phyloP scores from a whole-genome alignment of 1,140 invertebrate species.

The Ectropis grisescens region DNA sequence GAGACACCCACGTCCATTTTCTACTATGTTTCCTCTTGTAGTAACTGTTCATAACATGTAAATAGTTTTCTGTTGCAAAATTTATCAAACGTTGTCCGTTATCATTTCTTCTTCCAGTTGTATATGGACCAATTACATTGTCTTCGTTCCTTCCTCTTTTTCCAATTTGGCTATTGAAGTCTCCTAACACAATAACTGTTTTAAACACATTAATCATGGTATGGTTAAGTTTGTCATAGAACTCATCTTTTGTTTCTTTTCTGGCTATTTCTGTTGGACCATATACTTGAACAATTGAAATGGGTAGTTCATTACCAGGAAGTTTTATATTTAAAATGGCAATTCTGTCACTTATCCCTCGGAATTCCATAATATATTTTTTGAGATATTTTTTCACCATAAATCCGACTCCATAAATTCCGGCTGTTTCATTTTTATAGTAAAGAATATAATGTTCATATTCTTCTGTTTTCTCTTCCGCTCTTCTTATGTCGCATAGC shows the following conservation, averaged over 20 bases:
- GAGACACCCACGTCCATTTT: no score
- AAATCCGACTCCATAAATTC: slow-evolving; percentile 14
- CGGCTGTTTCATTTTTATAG: slow-evolving; percentile 12
- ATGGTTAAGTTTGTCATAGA: slow-evolving; percentile 15
- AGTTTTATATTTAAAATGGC: slow-evolving; percentile 15
- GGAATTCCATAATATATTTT: slow-evolving; percentile 17
- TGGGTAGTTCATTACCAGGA: slow-evolving; percentile 9
- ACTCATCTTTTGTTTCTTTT: slow-evolving; percentile 15
- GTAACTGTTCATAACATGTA: no score
- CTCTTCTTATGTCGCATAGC: slow-evolving; percentile 2
- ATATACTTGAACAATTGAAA: slow-evolving; percentile 22
- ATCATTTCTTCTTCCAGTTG: slow-evolving; percentile 17
- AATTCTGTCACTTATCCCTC: slow-evolving; percentile 16
- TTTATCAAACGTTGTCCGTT: slow-evolving; percentile 21
- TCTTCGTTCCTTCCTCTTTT: slow-evolving; percentile 11
- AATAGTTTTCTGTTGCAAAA: no score
- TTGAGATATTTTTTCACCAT: slow-evolving; percentile 17
- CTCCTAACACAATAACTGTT: slow-evolving; percentile 16
- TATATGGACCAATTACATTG: slow-evolving; percentile 14
- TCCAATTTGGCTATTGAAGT: slow-evolving; percentile 22
- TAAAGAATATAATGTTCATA: slow-evolving; percentile 10
- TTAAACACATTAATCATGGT: slow-evolving; percentile 8
- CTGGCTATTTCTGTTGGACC: slow-evolving; percentile 17
- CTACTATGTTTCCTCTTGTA: no score
- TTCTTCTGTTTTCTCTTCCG: slow-evolving; percentile 12